phyloP scores from a whole-genome alignment of 1,140 invertebrate species.

The Drosophila virilis region DNA sequence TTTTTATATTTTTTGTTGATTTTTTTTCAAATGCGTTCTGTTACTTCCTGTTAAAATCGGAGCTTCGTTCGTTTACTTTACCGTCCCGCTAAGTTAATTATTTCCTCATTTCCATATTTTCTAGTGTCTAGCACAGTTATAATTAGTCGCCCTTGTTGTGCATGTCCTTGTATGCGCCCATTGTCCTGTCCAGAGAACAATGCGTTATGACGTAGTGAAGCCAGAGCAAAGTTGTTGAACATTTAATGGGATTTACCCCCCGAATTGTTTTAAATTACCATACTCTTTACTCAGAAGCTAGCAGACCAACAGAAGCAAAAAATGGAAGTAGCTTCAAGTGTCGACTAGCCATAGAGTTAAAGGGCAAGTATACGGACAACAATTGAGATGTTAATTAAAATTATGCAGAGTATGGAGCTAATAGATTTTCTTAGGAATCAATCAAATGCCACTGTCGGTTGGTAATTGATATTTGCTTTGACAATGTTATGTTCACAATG shows the following conservation, averaged over 20 bases:
- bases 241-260: conserved; percentile 69
- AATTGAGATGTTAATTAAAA: conserved; percentile 8
- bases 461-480: conserved; percentile 8
- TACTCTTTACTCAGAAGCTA: conserved; percentile 32
- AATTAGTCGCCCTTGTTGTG: conserved; percentile 61
- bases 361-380: not conserved
- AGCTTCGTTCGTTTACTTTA: conserved; percentile 71
- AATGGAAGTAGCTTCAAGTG: conserved; percentile 32
- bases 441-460: not conserved
- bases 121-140: conserved; percentile 68
- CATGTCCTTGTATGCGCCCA: conserved; percentile 51
- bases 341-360: not conserved
- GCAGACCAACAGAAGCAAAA: conserved; percentile 8
- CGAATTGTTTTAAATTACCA: conserved; percentile 65
- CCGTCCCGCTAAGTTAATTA: conserved; percentile 32
- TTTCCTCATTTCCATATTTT: conserved; percentile 46
- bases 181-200: conserved; percentile 62
- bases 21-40: not conserved
- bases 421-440: not conserved
- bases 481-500: not conserved
- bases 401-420: not conserved
- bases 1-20: conserved; percentile 11
- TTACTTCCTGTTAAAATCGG: conserved; percentile 50
- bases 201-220: conserved; percentile 50
- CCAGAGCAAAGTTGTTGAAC: conserved; percentile 60